These are phyloP conservation scores for Pecten maximus DNA, from an alignment of 2,888 invertebrate genomes.

Conservation along the genomic window DNA sequence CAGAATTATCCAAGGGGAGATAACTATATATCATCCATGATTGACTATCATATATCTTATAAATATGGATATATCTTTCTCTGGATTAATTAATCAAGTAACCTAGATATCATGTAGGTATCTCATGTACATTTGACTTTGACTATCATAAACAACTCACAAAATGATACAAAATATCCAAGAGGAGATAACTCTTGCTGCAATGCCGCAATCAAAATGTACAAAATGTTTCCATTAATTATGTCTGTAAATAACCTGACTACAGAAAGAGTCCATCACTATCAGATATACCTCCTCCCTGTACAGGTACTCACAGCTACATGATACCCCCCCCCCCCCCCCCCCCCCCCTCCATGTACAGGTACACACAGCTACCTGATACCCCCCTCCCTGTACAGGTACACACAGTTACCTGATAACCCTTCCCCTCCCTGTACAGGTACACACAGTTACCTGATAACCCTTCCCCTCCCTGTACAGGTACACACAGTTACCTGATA, in stretches of 20 bases:
- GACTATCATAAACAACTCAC: not conserved
- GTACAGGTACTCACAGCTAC: too few relatives aligned
- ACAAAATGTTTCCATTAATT: not conserved
- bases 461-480: too few relatives aligned
- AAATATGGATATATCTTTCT: not conserved
- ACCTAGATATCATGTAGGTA: not conserved
- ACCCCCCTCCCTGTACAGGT: too few relatives aligned
- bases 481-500: too few relatives aligned
- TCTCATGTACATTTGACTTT: not conserved
- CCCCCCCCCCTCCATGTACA: too few relatives aligned
- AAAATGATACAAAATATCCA: constrained; percentile 19
- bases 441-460: too few relatives aligned
- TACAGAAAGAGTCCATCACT: too few relatives aligned
- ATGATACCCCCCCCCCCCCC: too few relatives aligned
- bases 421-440: too few relatives aligned
- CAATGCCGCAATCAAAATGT: not conserved
- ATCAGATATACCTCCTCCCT: too few relatives aligned
- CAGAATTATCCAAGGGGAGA: not conserved
- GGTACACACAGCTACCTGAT: too few relatives aligned
- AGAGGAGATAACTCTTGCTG: not conserved
- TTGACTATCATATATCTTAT: not conserved
- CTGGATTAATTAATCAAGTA: not conserved
- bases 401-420: too few relatives aligned
- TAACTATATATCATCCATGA: not conserved
- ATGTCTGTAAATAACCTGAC: not conserved